A percentile compares a stretch with the other conserved stretches of the same genome.
Evolutionary conservation across 2,888 invertebrate species (phyloP).

Genomic region (Dicranocentrus wangi): DNA sequence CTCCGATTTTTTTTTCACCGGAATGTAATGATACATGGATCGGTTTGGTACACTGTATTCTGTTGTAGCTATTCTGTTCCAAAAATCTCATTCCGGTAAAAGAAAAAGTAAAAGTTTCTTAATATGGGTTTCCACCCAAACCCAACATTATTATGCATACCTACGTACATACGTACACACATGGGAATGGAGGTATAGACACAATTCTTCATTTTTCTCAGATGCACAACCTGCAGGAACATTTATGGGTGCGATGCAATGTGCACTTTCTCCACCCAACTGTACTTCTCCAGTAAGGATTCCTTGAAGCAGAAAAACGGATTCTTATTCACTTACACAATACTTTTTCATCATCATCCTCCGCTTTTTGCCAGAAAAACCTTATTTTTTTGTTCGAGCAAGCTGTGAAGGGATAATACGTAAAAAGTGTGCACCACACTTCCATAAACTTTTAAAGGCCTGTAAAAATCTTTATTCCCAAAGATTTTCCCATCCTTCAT

Average conservation of each 20-base stretch:
- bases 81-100: too few relatives aligned
- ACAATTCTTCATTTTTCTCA: too few relatives aligned
- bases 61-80: too few relatives aligned
- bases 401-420: neutral
- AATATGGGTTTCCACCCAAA: slow-evolving; percentile 27
- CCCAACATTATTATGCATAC: too few relatives aligned
- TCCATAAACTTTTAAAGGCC: slow-evolving; percentile 64
- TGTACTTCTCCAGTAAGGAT: slow-evolving; percentile 17
- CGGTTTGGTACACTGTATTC: too few relatives aligned
- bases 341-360: slow-evolving; percentile 58
- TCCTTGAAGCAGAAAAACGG: slow-evolving; percentile 59
- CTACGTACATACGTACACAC: neutral
- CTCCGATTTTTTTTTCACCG: too few relatives aligned
- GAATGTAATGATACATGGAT: too few relatives aligned
- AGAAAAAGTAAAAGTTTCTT: slow-evolving; percentile 52
- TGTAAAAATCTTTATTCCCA: slow-evolving; percentile 62
- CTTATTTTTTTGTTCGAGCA: slow-evolving; percentile 41
- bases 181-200: too few relatives aligned
- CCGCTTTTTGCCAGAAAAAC: neutral
- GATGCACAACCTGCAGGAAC: too few relatives aligned
- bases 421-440: slow-evolving; percentile 22
- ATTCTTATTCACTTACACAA: slow-evolving; percentile 63
- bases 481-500: slow-evolving; percentile 61
- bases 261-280: slow-evolving; percentile 2
- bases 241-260: too few relatives aligned